Base-by-base conservation (phyloP, 2,888 invertebrate species). In the Epsilonema sp. region DNA sequence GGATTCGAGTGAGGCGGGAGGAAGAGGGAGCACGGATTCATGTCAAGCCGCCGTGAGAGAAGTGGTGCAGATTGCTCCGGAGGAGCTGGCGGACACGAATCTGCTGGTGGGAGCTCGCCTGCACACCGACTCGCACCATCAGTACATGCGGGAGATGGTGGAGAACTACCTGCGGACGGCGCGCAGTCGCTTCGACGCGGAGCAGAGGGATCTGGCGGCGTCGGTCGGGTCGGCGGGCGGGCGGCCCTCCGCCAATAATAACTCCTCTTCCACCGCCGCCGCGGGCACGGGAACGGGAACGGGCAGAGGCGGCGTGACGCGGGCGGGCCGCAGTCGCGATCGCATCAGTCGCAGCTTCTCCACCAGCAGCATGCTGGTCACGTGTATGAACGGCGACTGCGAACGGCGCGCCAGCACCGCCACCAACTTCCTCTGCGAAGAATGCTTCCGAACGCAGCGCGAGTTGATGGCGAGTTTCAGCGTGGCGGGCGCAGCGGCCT, bases 381-480 rank as follows among this genome's bases (percentile, higher is more conserved):
- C 56, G 2, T 61, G 61, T 49, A 58, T 61, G 46, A 61, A 61
- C 45, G 48, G 49, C 36, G 50, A 52, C 36, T 61, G 61, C 49
- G 51, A 54, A 41, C 48, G 25, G 26, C 55, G 53, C 4, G 60
- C 60, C 1, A 55, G 58, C 1, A 59, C 59, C 31, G 51, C 54
- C n/a, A 59, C 59, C 21, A 62, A 62, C 45, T 60, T 61, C 52
- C 55, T 62, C 43, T 62, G 62, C 49, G 52, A 52, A 24, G 49
- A 49, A 24, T 62, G 62, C 46, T 59, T 62, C 42, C 55, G 54
- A 22, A 53, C 50, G 42, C 62, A 62, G 45, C 57, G 58, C 21
- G 41, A 50, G 25, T 44, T 58, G 26, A 53, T 56, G 52, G 51
- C 50, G 31, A 45, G 48, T 26, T 50, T 51, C 45, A 43, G 31